Evolutionary conservation across 2,113 vertebrate species (phyloP).

Genomic region (Steatornis caripensis): DNA sequence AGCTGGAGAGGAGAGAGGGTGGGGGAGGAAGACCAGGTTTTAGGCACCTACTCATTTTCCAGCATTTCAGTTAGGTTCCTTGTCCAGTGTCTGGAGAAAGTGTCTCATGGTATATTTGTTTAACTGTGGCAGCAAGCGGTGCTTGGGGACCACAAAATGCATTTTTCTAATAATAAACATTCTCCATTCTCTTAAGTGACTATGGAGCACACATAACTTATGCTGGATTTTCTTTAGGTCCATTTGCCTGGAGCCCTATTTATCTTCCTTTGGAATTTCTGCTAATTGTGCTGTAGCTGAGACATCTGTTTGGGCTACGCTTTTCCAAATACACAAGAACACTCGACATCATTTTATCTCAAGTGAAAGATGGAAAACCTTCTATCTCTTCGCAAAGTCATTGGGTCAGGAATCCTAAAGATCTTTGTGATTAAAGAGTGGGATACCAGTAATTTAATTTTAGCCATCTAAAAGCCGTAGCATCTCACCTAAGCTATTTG

Average conservation of each 20-base stretch:
- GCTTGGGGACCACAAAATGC: not conserved
- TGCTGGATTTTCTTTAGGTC: not conserved
- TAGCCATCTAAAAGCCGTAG: constrained; percentile 2
- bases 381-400: not conserved
- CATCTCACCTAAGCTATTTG: constrained; percentile 43
- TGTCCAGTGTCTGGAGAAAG: not conserved
- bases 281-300: not conserved
- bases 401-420: not conserved
- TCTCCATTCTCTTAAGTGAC: not conserved
- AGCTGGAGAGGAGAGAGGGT: no score
- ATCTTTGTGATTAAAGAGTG: not conserved
- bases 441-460: constrained; percentile 14
- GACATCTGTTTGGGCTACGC: not conserved
- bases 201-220: not conserved
- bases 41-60: not conserved
- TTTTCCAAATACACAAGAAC: not conserved
- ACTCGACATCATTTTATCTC: not conserved
- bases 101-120: not conserved
- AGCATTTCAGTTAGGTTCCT: not conserved
- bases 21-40: not conserved
- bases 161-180: not conserved
- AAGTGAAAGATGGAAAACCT: not conserved
- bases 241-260: not conserved
- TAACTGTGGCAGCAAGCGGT: not conserved
- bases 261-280: not conserved